Evolutionary conservation across 2,888 invertebrate genomes (phyloP).

Genomic region (Eupithecia subumbrata): DNA sequence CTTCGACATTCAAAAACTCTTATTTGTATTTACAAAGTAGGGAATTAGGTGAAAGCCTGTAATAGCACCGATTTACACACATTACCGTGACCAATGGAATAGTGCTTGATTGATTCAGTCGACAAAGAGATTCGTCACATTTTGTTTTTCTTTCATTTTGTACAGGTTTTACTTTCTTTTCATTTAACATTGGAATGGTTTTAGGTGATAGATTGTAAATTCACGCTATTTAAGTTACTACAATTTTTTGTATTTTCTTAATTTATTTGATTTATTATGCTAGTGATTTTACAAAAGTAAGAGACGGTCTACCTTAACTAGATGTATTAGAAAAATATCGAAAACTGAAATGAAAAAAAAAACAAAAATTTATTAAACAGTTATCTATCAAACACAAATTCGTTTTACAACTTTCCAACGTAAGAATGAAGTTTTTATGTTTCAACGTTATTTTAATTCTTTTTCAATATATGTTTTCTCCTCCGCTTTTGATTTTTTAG

Average conservation of each 20-base stretch:
- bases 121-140: conserved; percentile 60
- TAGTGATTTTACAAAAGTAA: neutral
- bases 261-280: neutral
- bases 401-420: neutral
- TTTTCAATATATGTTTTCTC: too few species aligned
- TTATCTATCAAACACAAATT: neutral
- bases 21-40: conserved; percentile 18
- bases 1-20: neutral
- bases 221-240: neutral
- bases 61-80: conserved; percentile 66
- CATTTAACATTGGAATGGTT: neutral
- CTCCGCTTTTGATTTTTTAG: too few species aligned
- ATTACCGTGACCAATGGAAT: conserved; percentile 61
- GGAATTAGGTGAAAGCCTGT: conserved; percentile 71
- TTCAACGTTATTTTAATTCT: too few species aligned
- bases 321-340: neutral
- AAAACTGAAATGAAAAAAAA: neutral
- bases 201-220: neutral
- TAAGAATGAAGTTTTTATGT: too few species aligned
- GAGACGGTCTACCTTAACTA: neutral
- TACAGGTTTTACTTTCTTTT: conserved; percentile 35
- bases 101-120: conserved; percentile 60
- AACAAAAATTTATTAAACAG: neutral
- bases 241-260: neutral
- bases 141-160: conserved; percentile 55